Percentiles rank a stretch among this genome's conserved stretches.
phyloP scores from a whole-genome alignment of 2,113 vertebrate species.

The Lepus timidus region DNA sequence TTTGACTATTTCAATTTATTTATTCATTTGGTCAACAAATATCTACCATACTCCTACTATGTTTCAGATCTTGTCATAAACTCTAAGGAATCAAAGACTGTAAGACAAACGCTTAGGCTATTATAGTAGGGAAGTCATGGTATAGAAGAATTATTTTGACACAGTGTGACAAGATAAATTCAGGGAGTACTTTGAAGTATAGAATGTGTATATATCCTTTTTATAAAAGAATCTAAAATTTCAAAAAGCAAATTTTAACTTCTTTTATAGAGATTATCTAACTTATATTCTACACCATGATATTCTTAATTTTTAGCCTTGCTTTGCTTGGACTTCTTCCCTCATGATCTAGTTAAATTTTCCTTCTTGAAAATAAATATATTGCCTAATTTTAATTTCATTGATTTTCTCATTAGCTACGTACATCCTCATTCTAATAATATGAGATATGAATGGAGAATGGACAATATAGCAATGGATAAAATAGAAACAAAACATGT shows the following conservation, averaged over 20 bases:
- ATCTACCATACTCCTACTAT: background rate
- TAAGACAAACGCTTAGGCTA: background rate
- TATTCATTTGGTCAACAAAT: background rate
- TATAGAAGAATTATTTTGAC: background rate
- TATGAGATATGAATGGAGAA: background rate
- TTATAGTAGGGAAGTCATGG: background rate
- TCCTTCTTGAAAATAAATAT: background rate
- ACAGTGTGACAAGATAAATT: background rate
- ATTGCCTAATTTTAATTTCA: background rate
- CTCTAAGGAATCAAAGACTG: background rate
- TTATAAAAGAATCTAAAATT: background rate
- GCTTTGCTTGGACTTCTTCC: background rate
- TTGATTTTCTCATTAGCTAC: background rate
- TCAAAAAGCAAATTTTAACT: background rate
- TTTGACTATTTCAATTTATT: background rate
- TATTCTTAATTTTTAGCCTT: background rate
- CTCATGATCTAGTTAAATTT: background rate
- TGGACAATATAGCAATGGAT: background rate
- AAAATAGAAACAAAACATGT: background rate
- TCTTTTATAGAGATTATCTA: background rate
- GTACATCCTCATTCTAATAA: background rate
- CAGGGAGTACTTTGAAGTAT: background rate
- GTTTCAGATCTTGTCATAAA: background rate
- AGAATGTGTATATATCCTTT: background rate
- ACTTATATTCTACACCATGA: background rate